Base-by-base conservation (phyloP, 2,797 vertebrate species). In the Enteromius radiatus region DNA sequence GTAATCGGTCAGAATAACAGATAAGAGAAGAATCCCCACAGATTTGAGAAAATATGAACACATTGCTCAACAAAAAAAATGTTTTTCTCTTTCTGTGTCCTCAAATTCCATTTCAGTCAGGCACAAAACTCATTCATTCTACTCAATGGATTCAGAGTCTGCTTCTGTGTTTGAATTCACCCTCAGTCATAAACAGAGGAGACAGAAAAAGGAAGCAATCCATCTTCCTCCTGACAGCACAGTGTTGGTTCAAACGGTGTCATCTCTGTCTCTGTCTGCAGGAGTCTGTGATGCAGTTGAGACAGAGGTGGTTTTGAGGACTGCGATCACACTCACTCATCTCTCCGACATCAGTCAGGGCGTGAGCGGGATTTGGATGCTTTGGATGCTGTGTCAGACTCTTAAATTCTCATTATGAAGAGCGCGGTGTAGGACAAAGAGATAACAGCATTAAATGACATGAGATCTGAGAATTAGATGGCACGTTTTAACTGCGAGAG, bases 401-500 rank as follows among this genome's bases (percentile, higher is more conserved):
- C 31, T 82, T 86, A 78, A 68, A 76, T 61, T 75, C 59, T 83
- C 74, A 80, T 82, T 69, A 52, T 43, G 33, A 68, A 67, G 61
- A 67, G 80, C 23, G 1, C 0, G 0, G 61, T 33, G 31, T 33
- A 38, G 56, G 59, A 81, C 7, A 74, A 68, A 67, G 78, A 74
- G 73, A 76, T 65, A 84, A 74, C 56, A 23, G 68, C 5, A 47
- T 76, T 59, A 56, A 82, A 75, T 47, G 78, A 83, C 81, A 84
- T 56, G 56, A 80, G 85, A 84, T 81, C 85, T 85, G 76, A 71
- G 41, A 69, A 31, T 67, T 21, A 45, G 78, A 85, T 74, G 84
- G 64, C 6, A 78, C 79, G 63, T 84, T 75, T 68, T 49, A 79
- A 69, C 19, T 45, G 1, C 0, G 49, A 65, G 69, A 52, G 14